Evolutionary conservation across 2,888 invertebrate genomes (phyloP), one percentile per base, ranked within the genome.

Genomic region (Dryocosmus kuriphilus): DNA sequence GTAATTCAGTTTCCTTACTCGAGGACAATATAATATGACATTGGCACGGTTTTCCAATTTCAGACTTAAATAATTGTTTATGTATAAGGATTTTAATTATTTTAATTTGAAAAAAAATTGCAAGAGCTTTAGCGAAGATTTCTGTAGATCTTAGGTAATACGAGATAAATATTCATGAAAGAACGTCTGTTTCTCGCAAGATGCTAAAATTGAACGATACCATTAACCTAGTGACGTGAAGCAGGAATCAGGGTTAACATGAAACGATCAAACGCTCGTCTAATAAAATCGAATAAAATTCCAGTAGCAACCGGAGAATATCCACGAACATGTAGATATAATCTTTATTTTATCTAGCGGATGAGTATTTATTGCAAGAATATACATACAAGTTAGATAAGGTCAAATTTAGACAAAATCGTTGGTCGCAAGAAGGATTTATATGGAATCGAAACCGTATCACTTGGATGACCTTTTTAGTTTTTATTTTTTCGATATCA

Each of bases 231-330:
- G 71, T 71, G 71, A 71, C 71, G 71, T 71, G 71, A 51, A 71
- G 30, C 9, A 71, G 51, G 51, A 71, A 71, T 71, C 71, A 71
- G 71, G 71, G 71, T 71, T 71, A 71, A 71, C 51, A 32, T 32
- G 51, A 71, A 71, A n/a, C 71, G 71, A 51, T 71, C 71, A 71
- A 71, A 71, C 41, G 46, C 51, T 30, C 30, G 51, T 51, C 51
- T 71, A 51, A 71, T 71, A 71, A 71, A 71, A 71, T 71, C 51
- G 46, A 51, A 71, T 71, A 30, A 51, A 71, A 71, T 71, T 71
- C 71, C 71, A 71, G 71, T 71, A 71, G 51, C 51, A 71, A 71
- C 71, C 71, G 30, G 71, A 24, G 67, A 27, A n/a, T 19, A 41
- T 8, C 46, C 30, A 71, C 41, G 67, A 27, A 14, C n/a, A 51